Conservation (phyloP, 2,113 vertebrate species). For the Scomber colias region DNA sequence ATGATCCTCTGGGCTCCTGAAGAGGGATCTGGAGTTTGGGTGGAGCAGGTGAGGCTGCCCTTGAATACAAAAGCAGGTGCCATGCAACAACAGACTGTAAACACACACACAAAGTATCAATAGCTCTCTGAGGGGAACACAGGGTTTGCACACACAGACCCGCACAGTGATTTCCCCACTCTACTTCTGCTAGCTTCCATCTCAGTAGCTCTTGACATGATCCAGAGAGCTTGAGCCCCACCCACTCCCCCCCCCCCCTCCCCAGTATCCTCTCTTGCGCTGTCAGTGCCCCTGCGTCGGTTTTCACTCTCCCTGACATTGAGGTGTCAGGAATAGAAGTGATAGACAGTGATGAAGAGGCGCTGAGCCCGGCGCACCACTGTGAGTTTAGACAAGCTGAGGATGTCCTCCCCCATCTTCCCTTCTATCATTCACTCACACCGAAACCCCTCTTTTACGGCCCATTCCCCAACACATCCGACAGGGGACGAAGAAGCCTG, state of each 20-base stretch:
- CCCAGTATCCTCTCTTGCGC: slow-evolving; percentile 39
- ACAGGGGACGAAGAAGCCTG: slow-evolving; percentile 29
- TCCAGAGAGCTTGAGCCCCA: slow-evolving; percentile 17
- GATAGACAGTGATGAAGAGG: slow-evolving; percentile 75
- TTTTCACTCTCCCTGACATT: slow-evolving; percentile 64
- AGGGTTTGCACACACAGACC: neutral
- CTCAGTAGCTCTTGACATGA: slow-evolving; percentile 56
- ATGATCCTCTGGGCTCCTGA: slow-evolving; percentile 98
- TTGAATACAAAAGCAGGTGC: neutral
- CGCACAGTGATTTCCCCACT: slow-evolving; percentile 9
- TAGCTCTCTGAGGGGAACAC: slow-evolving; percentile 11
- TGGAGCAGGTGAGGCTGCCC: slow-evolving; percentile 90
- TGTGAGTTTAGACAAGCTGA: slow-evolving; percentile 66
- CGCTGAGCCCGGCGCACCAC: slow-evolving; percentile 35
- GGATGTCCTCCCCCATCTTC: slow-evolving; percentile 65
- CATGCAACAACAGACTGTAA: neutral
- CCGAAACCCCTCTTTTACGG: slow-evolving; percentile 47
- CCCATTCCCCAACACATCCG: slow-evolving; percentile 46
- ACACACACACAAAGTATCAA: slow-evolving; percentile 13
- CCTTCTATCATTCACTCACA: slow-evolving; percentile 62
- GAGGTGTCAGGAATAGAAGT: slow-evolving; percentile 74
- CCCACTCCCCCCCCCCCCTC: neutral
- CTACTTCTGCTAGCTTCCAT: slow-evolving; percentile 24
- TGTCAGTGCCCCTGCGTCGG: slow-evolving; percentile 47
- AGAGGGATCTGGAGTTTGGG: slow-evolving; percentile 94